Evolutionary conservation across 1,140 invertebrate species (phyloP).

Genomic region (Neodiprion virginianus): DNA sequence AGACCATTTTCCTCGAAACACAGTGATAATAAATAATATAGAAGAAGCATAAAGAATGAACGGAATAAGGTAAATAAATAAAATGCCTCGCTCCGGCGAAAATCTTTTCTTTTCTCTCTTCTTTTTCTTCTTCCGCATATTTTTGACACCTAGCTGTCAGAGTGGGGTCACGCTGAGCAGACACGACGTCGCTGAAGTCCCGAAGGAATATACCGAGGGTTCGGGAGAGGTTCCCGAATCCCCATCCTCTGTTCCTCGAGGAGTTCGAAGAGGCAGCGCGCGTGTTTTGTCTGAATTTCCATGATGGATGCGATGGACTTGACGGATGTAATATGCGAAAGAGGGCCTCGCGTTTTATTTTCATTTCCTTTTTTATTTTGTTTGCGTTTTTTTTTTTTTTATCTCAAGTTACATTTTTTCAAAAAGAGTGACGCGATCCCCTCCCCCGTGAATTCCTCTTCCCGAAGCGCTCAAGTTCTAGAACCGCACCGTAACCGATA

Average conservation of each 20-base stretch:
- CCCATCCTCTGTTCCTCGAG: not conserved
- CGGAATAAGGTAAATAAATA: too few species aligned
- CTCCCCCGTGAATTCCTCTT: not conserved
- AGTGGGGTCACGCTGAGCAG: not conserved
- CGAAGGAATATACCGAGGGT: not conserved
- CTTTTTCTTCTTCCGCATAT: not conserved
- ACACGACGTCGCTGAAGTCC: not conserved
- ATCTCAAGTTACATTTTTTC: not conserved
- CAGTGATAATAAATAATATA: too few species aligned
- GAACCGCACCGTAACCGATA: too few species aligned
- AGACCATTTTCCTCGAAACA: too few species aligned
- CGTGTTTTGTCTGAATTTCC: slow-evolving; percentile 2
- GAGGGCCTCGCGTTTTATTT: not conserved
- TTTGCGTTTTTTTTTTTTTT: not conserved
- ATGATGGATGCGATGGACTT: slow-evolving; percentile 7
- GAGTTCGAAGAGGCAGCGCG: not conserved
- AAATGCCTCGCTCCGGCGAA: too few species aligned
- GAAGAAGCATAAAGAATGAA: too few species aligned
- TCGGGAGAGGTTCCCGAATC: not conserved
- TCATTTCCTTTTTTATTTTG: too few species aligned
- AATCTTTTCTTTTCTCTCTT: too few species aligned
- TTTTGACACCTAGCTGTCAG: not conserved
- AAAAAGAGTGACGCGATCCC: not conserved
- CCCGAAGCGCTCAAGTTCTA: not conserved
- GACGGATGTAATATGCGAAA: slow-evolving; percentile 7